Evolutionary conservation across 2,888 invertebrate genomes (phyloP), one percentile per base, ranked within the genome.

Genomic region (Abscondita cerata): DNA sequence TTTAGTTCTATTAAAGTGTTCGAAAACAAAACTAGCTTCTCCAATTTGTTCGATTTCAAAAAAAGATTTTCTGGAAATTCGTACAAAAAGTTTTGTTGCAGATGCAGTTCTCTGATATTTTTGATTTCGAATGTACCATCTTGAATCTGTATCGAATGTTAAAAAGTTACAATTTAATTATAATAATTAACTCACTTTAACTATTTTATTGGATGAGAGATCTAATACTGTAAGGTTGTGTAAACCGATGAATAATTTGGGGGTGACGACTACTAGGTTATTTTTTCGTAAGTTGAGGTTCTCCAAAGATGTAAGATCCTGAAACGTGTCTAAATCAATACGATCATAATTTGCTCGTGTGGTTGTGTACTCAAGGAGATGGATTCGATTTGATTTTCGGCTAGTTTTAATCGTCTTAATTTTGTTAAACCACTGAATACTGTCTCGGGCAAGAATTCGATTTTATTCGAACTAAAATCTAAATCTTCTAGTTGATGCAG

Each of bases 21-120:
- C 64, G 85, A 87, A 65, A 89, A 87, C 47, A 92, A 78, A 70
- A 89, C 86, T 13, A 92, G 79, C 71, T 88, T 88, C 67, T 90
- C 87, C 59, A 92, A 78, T 52, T 82, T 83, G 1, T 76, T 77
- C 58, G 86, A 83, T 36, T 84, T 82, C 3, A 81, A 70, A 74
- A 91, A 91, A 3, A 85, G 78, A 44, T 83, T 83, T 64, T 87
- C 86, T 2, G 87, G 84, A 12, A 88, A 70, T 11, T 77, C 76
- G 52, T 79, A 78, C 19, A 92, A 81, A 56, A 84, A 83, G 76
- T 92, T 92, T 68, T 88, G 87, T 50, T 87, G 89, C 50, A 92
- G 78, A 75, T 89, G 87, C 44, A 92, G 82, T 71, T 89, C 89
- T 55, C 83, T 83, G 53, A 92, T 77, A 44, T 80, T 78, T 41